Percentiles rank a stretch among this genome's conserved stretches.
Conservation (phyloP, 2,888 invertebrate genomes). For the Callyntrura guangdongensis region DNA sequence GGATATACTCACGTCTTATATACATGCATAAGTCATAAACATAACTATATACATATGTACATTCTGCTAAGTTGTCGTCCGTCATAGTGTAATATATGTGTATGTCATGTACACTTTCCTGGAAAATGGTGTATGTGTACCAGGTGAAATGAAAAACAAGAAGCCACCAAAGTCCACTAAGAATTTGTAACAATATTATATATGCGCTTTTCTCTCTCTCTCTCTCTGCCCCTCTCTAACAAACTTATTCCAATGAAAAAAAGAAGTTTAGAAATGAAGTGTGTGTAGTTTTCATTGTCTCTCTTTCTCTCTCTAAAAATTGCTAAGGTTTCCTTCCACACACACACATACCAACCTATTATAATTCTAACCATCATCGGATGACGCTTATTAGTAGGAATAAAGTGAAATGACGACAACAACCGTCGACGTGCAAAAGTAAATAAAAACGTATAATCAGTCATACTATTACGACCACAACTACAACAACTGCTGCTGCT, state of each 20-base stretch:
- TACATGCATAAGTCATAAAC: not conserved
- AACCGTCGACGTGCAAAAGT: slow-evolving; percentile 11
- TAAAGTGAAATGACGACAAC: slow-evolving; percentile 56
- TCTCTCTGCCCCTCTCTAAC: not conserved
- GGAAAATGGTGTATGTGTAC: not conserved
- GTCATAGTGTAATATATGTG: not conserved
- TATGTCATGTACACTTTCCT: not conserved
- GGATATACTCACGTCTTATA: not conserved
- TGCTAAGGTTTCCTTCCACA: slow-evolving; percentile 67
- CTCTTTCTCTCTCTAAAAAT: slow-evolving; percentile 57
- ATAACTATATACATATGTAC: not conserved
- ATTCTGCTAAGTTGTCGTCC: not conserved
- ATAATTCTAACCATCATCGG: slow-evolving; percentile 50
- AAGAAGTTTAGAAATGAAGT: slow-evolving; percentile 72
- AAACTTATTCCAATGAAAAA: slow-evolving; percentile 56
- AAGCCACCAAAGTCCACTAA: slow-evolving; percentile 66
- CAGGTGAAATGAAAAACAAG: slow-evolving; percentile 76
- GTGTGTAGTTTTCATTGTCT: slow-evolving; percentile 73
- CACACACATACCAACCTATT: slow-evolving; percentile 1
- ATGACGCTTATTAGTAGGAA: slow-evolving; percentile 57
- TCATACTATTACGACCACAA: not conserved
- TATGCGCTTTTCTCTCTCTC: not conserved
- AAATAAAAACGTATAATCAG: slow-evolving; percentile 50
- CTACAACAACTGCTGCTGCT: not conserved
- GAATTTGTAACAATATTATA: slow-evolving; percentile 69